Evolutionary conservation across 2,888 invertebrate species (phyloP).

Genomic region (Spilarctia lutea): DNA sequence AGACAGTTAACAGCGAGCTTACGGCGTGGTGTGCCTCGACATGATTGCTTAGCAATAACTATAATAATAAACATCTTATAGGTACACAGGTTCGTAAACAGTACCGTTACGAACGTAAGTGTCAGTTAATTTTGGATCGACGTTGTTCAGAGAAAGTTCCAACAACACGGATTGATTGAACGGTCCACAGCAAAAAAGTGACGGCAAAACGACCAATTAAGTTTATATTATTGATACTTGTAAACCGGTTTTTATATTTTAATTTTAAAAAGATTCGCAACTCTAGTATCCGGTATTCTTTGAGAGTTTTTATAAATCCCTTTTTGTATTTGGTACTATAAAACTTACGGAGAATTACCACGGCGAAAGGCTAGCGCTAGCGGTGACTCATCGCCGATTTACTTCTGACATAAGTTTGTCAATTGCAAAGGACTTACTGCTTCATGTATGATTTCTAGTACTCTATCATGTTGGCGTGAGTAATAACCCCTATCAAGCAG

Average conservation of each 20-base stretch:
- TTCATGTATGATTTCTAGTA: too few relatives aligned
- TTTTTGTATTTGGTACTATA: not conserved
- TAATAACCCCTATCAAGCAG: too few relatives aligned
- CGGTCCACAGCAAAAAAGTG: not conserved
- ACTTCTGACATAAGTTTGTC: not conserved
- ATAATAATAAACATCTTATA: conserved; percentile 1
- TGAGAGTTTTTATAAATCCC: not conserved
- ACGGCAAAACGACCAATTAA: conserved; percentile 6
- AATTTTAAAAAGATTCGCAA: not conserved
- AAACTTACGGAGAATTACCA: not conserved
- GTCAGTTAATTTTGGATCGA: conserved; percentile 4
- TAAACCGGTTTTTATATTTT: not conserved
- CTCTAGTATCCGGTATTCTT: too few relatives aligned
- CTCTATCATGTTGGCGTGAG: too few relatives aligned
- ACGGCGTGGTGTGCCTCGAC: not conserved
- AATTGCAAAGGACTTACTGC: not conserved
- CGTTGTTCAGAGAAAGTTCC: conserved; percentile 12
- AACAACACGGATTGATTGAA: conserved; percentile 1
- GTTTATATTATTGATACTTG: conserved; percentile 1
- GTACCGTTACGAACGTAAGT: conserved; percentile 13
- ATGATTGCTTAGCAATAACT: conserved; percentile 1
- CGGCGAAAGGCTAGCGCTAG: not conserved
- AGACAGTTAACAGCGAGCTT: not conserved
- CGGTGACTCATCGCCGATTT: not conserved
- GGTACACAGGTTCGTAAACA: conserved; percentile 4